Evolutionary conservation across 2,797 vertebrate genomes (phyloP), one percentile per base, ranked within the genome.

Genomic region (Peromyscus melanophrys): DNA sequence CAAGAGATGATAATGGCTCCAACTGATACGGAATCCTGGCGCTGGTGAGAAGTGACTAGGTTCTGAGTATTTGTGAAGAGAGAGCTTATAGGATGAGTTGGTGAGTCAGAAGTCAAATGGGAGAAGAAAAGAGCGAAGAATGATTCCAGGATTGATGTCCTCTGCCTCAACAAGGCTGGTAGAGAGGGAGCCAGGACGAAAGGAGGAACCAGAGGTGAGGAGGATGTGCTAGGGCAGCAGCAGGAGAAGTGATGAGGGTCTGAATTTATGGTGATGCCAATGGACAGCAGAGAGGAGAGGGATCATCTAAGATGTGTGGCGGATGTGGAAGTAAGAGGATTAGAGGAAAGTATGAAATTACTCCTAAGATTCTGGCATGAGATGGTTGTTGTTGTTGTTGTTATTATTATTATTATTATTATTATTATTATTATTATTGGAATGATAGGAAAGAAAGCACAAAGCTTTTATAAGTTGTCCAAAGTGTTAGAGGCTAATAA

Each of bases 81-180:
- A 88, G 0, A 10, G 21, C 19, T 46, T 76, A 19, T 21, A 77
- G n/a, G 29, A 73, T 81, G n/a, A 86, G 12, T 81, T 73, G 29
- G 67, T 81, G n/a, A 86, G 10, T 81, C 67, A 61, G 37, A 69
- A 6, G 6, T 27, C 63, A 43, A 23, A 14, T n/a, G 34, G 83
- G 85, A 93, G 31, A 83, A 77, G 21, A 90, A 84, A 82, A 29
- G 43, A 96, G 7, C 81, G 2, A 49, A 85, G 49, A 57, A 81
- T 59, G 55, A 93, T 12, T 61, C 81, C 57, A 88, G 73, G n/a
- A 43, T 69, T 83, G 52, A 7, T 77, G 52, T 83, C 52, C 40
- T 65, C 14, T 25, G 52, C 23, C 19, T 75, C 5, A 27, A 6
- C 27, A 40, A 83, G 77, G 49, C 59, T 63, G 57, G n/a, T 78